Evolutionary conservation across 2,888 invertebrate species (phyloP), one percentile per base, ranked within the genome.

Genomic region (Cetonia aurata): DNA sequence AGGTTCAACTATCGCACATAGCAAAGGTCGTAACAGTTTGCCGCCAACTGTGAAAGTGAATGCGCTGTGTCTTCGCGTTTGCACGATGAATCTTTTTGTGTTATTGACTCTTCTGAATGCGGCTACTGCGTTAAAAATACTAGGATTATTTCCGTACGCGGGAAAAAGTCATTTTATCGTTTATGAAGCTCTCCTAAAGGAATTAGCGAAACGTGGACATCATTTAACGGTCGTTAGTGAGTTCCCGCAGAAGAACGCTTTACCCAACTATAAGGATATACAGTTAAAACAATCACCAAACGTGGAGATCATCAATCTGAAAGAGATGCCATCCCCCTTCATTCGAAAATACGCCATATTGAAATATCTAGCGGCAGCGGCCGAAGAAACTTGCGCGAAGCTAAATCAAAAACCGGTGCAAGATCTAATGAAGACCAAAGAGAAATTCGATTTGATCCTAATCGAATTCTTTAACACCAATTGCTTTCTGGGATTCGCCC

Each of bases 111-210:
- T 66, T 52, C 13, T 67, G 13, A 25, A 19, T 10, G 17, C 19
- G 17, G 70, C 41, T 31, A 31, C 3, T 33, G 50, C 65, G 84
- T 55, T 87, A 86, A 88, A 87, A 71, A 89, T 93, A 73, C 83
- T 93, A 31, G 91, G 88, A n/a, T 82, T 92, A 73, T 91, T 92
- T 79, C 89, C 90, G 0, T 91, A 91, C 77, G 85, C 87, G 9
- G 92, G 92, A 1, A 91, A 88, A 77, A 93, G 93, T 71, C 93
- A 93, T 80, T 92, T 92, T 76, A 85, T 89, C 33, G 89, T 90
- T 33, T 91, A 89, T 77, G 86, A 86, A 76, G 88, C 90, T 0
- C 85, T 91, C 60, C 79, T 93, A 60, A 86, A 85, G 59, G 90
- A 88, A 75, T 80, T 93, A 62, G 89, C 88, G 0, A 83, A 80